These are phyloP conservation scores for Dicranocentrus wangi DNA, from an alignment of 2,888 invertebrate genomes.

Conservation along the genomic window DNA sequence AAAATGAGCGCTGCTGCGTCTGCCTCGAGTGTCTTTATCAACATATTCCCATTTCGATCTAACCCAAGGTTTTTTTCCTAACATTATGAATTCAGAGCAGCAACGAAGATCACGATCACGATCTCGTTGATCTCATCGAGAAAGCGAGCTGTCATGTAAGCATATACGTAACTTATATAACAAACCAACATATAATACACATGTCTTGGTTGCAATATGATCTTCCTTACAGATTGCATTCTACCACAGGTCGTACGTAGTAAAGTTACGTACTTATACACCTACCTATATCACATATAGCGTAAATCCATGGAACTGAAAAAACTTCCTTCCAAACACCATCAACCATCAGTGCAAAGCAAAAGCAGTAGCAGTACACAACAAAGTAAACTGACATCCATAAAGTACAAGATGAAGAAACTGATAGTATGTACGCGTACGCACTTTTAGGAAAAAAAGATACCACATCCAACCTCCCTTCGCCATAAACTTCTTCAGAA, in stretches of 20 bases:
- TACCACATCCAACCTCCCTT: background rate
- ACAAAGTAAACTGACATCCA: background rate
- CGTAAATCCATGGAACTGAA: background rate
- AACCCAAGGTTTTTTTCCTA: too few relatives aligned
- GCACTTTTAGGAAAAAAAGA: background rate
- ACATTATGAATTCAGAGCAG: too few relatives aligned
- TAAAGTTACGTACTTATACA: background rate
- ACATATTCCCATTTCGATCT: too few relatives aligned
- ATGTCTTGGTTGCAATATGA: too few relatives aligned
- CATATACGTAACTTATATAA: too few relatives aligned
- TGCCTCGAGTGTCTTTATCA: too few relatives aligned
- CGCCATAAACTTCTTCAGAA: background rate
- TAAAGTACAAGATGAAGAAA: slow-evolving; percentile 36
- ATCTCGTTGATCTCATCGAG: too few relatives aligned
- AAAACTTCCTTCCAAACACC: background rate
- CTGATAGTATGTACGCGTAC: background rate
- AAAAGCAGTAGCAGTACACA: background rate
- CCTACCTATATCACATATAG: background rate
- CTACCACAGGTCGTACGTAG: background rate
- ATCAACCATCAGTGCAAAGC: background rate
- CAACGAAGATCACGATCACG: too few relatives aligned
- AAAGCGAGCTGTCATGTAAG: too few relatives aligned
- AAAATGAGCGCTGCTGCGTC: too few relatives aligned
- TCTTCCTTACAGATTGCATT: background rate
- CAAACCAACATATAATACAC: too few relatives aligned